These are phyloP conservation scores for Platynereis dumerilii DNA, from an alignment of 2,888 invertebrate species.

Conservation along the genomic window DNA sequence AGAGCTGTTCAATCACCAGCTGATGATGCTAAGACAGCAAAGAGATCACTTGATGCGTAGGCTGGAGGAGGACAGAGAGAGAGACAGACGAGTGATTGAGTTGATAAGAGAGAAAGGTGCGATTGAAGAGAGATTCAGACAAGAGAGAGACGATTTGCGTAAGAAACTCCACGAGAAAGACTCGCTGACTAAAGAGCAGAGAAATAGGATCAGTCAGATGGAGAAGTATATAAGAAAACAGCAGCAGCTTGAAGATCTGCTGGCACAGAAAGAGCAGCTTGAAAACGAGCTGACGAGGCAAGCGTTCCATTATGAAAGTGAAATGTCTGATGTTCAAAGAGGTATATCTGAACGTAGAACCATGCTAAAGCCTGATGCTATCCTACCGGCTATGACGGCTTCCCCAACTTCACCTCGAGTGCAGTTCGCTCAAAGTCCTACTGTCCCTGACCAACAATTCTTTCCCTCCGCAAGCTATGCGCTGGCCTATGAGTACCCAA, in stretches of 20 bases:
- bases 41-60: slow-evolving; percentile 47
- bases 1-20: slow-evolving; percentile 46
- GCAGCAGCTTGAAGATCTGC: slow-evolving; percentile 48
- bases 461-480: no score
- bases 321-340: slow-evolving; percentile 47
- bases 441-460: no score
- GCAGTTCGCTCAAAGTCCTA: no score
- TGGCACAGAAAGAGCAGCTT: slow-evolving; percentile 48
- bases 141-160: slow-evolving; percentile 46
- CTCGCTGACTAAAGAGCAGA: slow-evolving; percentile 43
- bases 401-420: no score
- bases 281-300: slow-evolving; percentile 52
- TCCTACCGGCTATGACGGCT: no score
- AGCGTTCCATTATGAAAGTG: slow-evolving; percentile 50
- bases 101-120: slow-evolving; percentile 43
- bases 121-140: slow-evolving; percentile 45
- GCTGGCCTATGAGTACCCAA: no score
- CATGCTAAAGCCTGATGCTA: slow-evolving; percentile 10
- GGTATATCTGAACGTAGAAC: slow-evolving; percentile 41
- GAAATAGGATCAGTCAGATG: slow-evolving; percentile 31
- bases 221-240: slow-evolving; percentile 46
- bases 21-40: slow-evolving; percentile 48
- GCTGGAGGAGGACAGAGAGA: slow-evolving; percentile 40
- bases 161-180: slow-evolving; percentile 47
- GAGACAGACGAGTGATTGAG: slow-evolving; percentile 40